phyloP scores from a whole-genome alignment of 2,888 invertebrate genomes.

The Euclidia mi region DNA sequence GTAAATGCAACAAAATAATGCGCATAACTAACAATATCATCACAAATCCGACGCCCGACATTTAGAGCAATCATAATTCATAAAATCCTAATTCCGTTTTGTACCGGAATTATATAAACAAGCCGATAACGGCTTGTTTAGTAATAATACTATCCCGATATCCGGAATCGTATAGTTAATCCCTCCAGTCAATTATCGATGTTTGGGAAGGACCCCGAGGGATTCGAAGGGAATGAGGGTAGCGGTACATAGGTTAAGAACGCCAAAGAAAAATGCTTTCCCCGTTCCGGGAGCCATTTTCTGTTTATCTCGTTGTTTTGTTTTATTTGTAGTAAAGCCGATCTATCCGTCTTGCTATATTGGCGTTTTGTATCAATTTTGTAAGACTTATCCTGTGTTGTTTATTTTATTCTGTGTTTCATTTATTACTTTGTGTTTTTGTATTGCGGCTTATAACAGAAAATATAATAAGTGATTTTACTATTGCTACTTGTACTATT shows the following conservation, averaged over 20 bases:
- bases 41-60: neutral
- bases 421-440: no score
- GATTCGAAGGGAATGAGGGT: neutral
- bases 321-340: neutral
- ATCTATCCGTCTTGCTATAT: no score
- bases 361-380: no score
- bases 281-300: conserved; percentile 4
- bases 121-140: no score
- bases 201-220: conserved; percentile 12
- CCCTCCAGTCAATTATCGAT: conserved; percentile 62
- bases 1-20: neutral
- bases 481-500: no score
- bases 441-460: no score
- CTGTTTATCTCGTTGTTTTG: neutral
- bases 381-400: no score
- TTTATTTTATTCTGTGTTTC: no score
- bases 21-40: neutral
- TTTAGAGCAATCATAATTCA: conserved; percentile 19
- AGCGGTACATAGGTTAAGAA: conserved; percentile 9
- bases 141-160: conserved; percentile 47
- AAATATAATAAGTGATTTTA: no score
- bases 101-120: conserved; percentile 45
- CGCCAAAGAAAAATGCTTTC: neutral
- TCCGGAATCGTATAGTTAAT: conserved; percentile 53
- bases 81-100: conserved; percentile 24